Conservation (phyloP, 2,888 invertebrate genomes). For the Habroteleia sp. region DNA sequence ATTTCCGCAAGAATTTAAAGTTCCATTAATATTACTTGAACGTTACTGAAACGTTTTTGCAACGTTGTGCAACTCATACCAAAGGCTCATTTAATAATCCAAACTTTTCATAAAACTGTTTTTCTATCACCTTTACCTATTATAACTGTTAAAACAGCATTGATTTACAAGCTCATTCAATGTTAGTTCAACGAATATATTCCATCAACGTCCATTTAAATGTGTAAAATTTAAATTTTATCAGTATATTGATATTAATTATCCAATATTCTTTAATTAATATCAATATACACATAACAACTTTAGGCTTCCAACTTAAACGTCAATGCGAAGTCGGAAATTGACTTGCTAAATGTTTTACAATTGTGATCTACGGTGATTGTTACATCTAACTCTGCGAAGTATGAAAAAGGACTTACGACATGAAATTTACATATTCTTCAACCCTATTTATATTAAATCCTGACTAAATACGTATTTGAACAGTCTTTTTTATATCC, state of each 20-base stretch:
- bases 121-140: too few species aligned
- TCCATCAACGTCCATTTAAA: neutral
- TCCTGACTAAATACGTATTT: slow-evolving; percentile 65
- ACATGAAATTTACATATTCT: slow-evolving; percentile 31
- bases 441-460: slow-evolving; percentile 27
- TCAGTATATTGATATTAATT: slow-evolving; percentile 8
- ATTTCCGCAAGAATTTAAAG: too few species aligned
- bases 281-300: slow-evolving; percentile 30
- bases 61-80: too few species aligned
- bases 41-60: too few species aligned
- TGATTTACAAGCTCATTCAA: too few species aligned
- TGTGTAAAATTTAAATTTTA: neutral
- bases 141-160: too few species aligned
- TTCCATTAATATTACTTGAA: too few species aligned
- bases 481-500: slow-evolving; percentile 72
- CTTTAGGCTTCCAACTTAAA: slow-evolving; percentile 35
- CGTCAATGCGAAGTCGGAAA: slow-evolving; percentile 7
- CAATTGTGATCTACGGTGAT: slow-evolving; percentile 22
- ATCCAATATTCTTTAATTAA: neutral
- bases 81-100: too few species aligned
- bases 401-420: slow-evolving; percentile 45
- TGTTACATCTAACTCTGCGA: slow-evolving; percentile 22
- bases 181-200: neutral
- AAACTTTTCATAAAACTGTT: too few species aligned
- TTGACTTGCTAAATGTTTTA: slow-evolving; percentile 9